A percentile compares a stretch with the other conserved stretches of the same genome.
Conservation (phyloP, 2,113 vertebrate species). For the Taurulus bubalis region DNA sequence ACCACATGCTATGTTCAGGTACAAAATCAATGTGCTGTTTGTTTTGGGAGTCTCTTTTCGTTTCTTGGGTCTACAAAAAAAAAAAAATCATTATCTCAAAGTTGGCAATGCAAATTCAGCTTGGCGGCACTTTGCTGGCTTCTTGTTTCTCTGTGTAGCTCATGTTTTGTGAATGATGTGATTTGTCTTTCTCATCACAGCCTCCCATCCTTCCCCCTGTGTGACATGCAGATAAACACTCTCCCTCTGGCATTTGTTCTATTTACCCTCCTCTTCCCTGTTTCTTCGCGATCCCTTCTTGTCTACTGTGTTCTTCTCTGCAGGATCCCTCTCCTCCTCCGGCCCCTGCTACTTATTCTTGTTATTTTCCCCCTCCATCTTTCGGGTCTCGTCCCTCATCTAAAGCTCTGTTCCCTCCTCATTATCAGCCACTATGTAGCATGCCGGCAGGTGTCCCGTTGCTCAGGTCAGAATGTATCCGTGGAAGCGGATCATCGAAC, state of each 20-base stretch:
- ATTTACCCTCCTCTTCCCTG: slow-evolving; percentile 22
- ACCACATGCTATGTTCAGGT: slow-evolving; percentile 7
- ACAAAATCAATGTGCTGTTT: slow-evolving; percentile 7
- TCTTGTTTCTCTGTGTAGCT: slow-evolving; percentile 27
- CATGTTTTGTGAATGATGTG: slow-evolving; percentile 58
- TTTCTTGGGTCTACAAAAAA: background rate
- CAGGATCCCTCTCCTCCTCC: slow-evolving; percentile 27
- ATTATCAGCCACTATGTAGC: slow-evolving; percentile 24
- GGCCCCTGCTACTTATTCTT: slow-evolving; percentile 11
- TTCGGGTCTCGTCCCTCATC: slow-evolving; percentile 3
- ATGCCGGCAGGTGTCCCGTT: slow-evolving; percentile 17
- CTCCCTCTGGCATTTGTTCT: slow-evolving; percentile 51
- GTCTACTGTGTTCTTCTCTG: slow-evolving; percentile 32
- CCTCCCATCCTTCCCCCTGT: slow-evolving; percentile 27
- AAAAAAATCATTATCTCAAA: slow-evolving; percentile 29
- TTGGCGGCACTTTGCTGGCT: background rate
- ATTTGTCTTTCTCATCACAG: slow-evolving; percentile 60
- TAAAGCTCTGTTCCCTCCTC: slow-evolving; percentile 14
- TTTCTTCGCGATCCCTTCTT: slow-evolving; percentile 16
- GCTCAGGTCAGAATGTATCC: slow-evolving; percentile 23
- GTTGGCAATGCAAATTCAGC: slow-evolving; percentile 12
- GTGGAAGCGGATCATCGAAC: slow-evolving; percentile 19
- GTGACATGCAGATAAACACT: slow-evolving; percentile 65
- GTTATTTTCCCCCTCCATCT: background rate
- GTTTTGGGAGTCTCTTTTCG: slow-evolving; percentile 1